Percentiles rank a stretch among this genome's conserved stretches.
Conservation (phyloP, 2,113 vertebrate genomes). For the Bombycilla garrulus region DNA sequence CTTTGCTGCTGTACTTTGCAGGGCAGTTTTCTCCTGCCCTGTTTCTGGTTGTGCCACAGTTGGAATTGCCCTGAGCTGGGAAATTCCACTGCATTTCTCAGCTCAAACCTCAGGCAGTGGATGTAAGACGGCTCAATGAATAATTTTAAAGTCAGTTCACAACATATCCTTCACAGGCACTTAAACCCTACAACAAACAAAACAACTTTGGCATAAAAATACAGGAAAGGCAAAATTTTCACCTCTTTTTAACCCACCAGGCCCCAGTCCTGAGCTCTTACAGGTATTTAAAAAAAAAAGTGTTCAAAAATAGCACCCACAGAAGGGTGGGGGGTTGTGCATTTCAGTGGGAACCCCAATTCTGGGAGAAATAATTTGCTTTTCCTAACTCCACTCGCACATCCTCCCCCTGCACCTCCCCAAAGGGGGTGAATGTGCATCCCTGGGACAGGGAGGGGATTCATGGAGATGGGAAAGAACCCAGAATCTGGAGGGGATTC, state of each 20-base stretch:
- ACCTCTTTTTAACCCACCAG: background rate
- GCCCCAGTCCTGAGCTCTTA: background rate
- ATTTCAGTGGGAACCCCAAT: accelerated
- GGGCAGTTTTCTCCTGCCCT: background rate
- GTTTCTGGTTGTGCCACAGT: background rate
- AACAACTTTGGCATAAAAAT: background rate
- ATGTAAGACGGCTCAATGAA: accelerated
- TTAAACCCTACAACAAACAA: background rate
- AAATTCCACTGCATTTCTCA: background rate
- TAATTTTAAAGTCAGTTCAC: background rate
- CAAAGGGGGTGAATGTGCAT: background rate
- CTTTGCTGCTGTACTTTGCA: background rate
- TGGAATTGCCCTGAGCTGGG: background rate
- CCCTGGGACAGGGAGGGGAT: background rate
- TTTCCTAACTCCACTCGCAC: background rate
- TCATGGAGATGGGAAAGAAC: background rate
- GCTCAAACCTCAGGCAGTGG: background rate
- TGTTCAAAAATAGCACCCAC: background rate
- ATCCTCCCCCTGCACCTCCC: accelerated
- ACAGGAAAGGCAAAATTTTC: background rate
- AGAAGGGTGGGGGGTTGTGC: accelerated
- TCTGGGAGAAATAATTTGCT: background rate
- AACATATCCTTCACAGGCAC: background rate
- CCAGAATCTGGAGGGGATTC: background rate
- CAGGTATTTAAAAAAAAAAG: background rate